These are phyloP conservation scores for Anguilla rostrata DNA, from an alignment of 2,113 vertebrate genomes.

Conservation along the genomic window DNA sequence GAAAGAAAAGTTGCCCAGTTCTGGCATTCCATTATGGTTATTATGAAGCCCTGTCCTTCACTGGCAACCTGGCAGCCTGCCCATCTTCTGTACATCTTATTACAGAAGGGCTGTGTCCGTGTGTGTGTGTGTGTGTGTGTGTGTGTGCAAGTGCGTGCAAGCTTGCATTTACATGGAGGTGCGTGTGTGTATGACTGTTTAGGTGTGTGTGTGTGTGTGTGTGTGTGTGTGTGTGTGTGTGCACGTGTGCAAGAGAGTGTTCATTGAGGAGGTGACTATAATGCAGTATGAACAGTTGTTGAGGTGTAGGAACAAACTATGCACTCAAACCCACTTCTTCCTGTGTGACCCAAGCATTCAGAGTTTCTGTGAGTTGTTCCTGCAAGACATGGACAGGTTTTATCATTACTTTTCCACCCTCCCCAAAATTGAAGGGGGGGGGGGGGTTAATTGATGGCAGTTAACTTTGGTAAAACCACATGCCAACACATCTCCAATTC, in stretches of 20 bases:
- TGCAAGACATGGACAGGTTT: slow-evolving; percentile 18
- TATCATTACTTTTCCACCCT: slow-evolving; percentile 2
- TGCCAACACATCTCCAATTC: not conserved
- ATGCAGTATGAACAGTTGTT: too few relatives aligned
- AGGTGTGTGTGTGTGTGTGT: not conserved
- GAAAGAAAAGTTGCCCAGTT: slow-evolving; percentile 67
- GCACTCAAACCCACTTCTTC: not conserved
- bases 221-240: slow-evolving; percentile 7
- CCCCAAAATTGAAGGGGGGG: not conserved
- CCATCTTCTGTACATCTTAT: slow-evolving; percentile 71
- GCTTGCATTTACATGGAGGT: not conserved
- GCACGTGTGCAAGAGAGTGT: not conserved
- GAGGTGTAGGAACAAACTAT: too few relatives aligned
- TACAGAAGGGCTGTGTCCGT: slow-evolving; percentile 44
- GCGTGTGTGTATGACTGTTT: slow-evolving; percentile 19
- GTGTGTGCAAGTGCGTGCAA: slow-evolving; percentile 5
- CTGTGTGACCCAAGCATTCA: not conserved
- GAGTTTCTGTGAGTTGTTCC: slow-evolving; percentile 9
- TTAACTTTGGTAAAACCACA: too few relatives aligned
- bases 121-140: slow-evolving; percentile 10
- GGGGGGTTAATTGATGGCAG: too few relatives aligned
- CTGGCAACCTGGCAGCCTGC: slow-evolving; percentile 62
- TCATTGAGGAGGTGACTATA: not conserved
- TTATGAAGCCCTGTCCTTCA: slow-evolving; percentile 62
- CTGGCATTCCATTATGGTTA: slow-evolving; percentile 61